phyloP scores from a whole-genome alignment of 1,140 invertebrate genomes.

The Lepidotrigona ventralis region DNA sequence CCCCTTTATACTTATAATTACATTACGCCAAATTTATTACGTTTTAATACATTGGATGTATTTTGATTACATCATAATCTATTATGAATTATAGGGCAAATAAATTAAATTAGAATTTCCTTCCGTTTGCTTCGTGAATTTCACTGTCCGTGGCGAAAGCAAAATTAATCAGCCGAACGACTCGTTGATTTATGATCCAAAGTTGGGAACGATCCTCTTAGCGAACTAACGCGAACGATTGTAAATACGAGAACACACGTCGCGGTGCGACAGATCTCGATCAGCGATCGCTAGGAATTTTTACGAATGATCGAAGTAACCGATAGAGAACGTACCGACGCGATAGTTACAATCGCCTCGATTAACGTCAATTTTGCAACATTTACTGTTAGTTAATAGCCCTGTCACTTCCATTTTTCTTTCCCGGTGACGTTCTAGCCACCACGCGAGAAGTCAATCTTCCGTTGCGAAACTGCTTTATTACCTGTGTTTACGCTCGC shows the following conservation, averaged over 20 bases:
- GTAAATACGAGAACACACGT: background rate
- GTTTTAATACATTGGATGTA: too few relatives aligned
- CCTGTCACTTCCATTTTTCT: slow-evolving; percentile 13
- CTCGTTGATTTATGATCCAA: slow-evolving; percentile 22
- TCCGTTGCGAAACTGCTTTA: slow-evolving; percentile 42
- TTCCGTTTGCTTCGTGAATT: background rate
- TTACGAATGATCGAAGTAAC: background rate
- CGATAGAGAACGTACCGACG: background rate
- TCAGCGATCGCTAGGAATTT: background rate
- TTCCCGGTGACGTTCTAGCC: background rate
- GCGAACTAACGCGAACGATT: background rate
- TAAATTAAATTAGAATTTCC: too few relatives aligned
- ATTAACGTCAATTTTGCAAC: slow-evolving; percentile 38
- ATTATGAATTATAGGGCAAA: too few relatives aligned
- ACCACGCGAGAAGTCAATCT: slow-evolving; percentile 34
- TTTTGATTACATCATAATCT: too few relatives aligned
- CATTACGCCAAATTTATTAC: too few relatives aligned
- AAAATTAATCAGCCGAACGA: slow-evolving; percentile 16
- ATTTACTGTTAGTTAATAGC: slow-evolving; percentile 32
- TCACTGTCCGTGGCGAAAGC: background rate
- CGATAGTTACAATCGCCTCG: background rate
- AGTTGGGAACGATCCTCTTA: slow-evolving; percentile 16
- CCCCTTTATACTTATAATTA: too few relatives aligned
- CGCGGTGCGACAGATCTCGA: background rate
- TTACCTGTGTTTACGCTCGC: background rate